These are phyloP conservation scores for Clavelina lepadiformis DNA, from an alignment of 23 tunicate genomes.

Conservation along the genomic window DNA sequence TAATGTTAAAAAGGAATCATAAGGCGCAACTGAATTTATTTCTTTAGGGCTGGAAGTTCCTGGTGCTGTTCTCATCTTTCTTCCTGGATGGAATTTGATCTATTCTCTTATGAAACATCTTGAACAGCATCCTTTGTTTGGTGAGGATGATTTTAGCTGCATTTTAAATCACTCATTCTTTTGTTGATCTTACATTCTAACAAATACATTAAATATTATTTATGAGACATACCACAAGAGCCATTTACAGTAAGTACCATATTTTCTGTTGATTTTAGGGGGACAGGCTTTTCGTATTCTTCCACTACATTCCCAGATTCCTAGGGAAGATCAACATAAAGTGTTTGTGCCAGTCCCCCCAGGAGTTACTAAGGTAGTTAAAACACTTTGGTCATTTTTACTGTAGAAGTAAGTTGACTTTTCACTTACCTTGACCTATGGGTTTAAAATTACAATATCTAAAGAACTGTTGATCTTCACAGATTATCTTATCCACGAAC, in stretches of 20 bases:
- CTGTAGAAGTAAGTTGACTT: neutral
- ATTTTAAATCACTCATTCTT: no score
- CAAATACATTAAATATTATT: no score
- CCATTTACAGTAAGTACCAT: neutral
- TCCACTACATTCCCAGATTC: constrained; percentile 95
- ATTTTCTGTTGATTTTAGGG: constrained; percentile 30
- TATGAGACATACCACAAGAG: no score
- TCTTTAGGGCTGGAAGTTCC: constrained; percentile 50
- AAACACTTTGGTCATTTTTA: neutral
- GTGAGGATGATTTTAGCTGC: constrained; percentile 30
- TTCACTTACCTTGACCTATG: neutral
- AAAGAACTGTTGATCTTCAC: neutral
- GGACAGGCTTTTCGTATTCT: constrained; percentile 58
- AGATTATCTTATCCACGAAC: constrained; percentile 91
- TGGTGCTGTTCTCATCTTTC: constrained; percentile 83
- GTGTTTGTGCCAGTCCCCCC: constrained; percentile 76
- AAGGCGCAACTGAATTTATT: neutral
- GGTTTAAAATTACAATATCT: neutral
- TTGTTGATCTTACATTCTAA: no score
- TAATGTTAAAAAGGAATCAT: neutral
- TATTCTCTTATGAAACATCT: constrained; percentile 76
- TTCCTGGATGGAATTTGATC: constrained; percentile 95
- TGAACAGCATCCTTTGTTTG: constrained; percentile 88
- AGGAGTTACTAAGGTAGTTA: constrained; percentile 79
- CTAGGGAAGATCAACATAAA: constrained; percentile 92